Percentiles rank a stretch among this genome's conserved stretches.
These are phyloP conservation scores for Sebastes diaconus DNA, from an alignment of 2,797 vertebrate genomes.

Conservation along the genomic window DNA sequence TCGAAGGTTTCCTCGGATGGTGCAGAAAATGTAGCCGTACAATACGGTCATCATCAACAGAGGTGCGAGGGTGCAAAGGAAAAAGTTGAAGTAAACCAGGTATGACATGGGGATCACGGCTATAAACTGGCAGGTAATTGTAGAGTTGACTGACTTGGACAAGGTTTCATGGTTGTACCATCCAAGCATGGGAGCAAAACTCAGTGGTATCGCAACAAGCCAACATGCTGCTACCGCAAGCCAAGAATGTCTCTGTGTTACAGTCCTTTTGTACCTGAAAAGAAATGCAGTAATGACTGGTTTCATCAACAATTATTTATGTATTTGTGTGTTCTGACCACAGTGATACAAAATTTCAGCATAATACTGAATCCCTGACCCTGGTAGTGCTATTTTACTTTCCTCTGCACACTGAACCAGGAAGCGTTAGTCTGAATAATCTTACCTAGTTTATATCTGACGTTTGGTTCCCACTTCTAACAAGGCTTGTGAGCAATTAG, in stretches of 20 bases:
- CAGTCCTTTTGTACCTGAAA: conserved; percentile 83
- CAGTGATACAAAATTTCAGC: too few species aligned
- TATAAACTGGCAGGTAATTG: conserved; percentile 72
- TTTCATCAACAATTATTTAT: background rate
- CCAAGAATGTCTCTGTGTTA: conserved; percentile 81
- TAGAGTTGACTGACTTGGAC: conserved; percentile 18
- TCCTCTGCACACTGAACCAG: too few species aligned
- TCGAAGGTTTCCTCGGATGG: conserved; percentile 79
- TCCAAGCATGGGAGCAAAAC: conserved; percentile 87
- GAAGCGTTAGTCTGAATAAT: too few species aligned
- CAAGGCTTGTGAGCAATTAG: too few species aligned
- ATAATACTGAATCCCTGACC: too few species aligned
- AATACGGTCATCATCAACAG: conserved; percentile 85
- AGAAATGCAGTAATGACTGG: background rate
- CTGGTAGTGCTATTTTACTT: too few species aligned
- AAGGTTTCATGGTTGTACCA: conserved; percentile 73
- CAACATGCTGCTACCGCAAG: conserved; percentile 84
- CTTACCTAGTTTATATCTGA: too few species aligned
- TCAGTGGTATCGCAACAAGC: conserved; percentile 83
- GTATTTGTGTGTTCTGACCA: too few species aligned
- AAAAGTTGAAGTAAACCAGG: conserved; percentile 88
- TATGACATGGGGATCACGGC: conserved; percentile 85
- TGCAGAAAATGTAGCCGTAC: conserved; percentile 84
- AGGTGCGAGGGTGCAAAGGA: conserved; percentile 82
- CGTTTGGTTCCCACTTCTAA: too few species aligned